Conservation (phyloP, 2,113 vertebrate genomes). For the Xenus cinereus region DNA sequence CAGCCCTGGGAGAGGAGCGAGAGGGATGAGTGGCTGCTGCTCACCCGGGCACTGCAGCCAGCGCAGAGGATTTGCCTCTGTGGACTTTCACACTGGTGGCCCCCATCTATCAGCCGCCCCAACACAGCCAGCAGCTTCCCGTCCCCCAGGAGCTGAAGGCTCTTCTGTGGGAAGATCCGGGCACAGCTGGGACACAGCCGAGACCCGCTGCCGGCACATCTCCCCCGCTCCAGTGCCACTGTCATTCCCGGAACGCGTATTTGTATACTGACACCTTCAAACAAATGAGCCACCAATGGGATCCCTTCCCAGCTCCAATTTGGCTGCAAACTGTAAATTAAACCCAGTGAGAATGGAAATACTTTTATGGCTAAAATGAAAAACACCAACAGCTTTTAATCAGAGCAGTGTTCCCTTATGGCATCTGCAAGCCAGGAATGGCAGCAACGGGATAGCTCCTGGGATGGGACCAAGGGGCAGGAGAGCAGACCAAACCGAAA, state of each 20-base stretch:
- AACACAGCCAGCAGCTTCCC: neutral
- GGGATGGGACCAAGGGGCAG: neutral
- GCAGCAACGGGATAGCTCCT: neutral
- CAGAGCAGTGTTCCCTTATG: fast-evolving
- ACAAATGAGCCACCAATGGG: constrained; percentile 14
- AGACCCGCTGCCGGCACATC: neutral
- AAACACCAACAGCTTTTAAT: neutral
- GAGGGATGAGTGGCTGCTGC: neutral
- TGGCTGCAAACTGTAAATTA: constrained; percentile 9
- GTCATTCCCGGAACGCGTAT: neutral
- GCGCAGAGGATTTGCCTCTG: fast-evolving
- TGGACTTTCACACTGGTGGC: neutral
- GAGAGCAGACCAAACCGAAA: neutral
- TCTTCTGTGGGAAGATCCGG: neutral
- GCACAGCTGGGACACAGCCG: neutral
- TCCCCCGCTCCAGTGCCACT: fast-evolving
- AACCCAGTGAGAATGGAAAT: neutral
- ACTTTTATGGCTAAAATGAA: neutral
- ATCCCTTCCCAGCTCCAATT: constrained; percentile 13
- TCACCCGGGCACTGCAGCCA: fast-evolving
- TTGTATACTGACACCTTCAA: neutral
- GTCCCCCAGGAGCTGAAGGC: neutral
- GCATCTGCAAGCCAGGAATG: fast-evolving
- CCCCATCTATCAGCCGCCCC: neutral
- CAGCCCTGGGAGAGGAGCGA: neutral